phyloP scores from a whole-genome alignment of 2,888 invertebrate species.

The Drosophila rubida region DNA sequence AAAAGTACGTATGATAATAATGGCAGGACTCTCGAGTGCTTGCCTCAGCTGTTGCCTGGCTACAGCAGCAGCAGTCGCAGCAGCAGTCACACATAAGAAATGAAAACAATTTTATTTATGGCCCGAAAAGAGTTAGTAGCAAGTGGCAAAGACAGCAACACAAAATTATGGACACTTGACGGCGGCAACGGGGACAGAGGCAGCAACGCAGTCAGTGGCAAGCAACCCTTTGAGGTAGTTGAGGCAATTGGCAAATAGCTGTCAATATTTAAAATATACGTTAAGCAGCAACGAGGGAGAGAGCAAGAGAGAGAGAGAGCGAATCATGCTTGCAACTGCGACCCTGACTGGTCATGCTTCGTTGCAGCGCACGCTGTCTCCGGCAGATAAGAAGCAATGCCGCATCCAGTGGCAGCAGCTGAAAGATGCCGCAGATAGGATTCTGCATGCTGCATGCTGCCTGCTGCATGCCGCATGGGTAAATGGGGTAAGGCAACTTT shows the following conservation, averaged over 20 bases:
- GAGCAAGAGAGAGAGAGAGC: not conserved
- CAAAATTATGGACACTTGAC: conserved; percentile 64
- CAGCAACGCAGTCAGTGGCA: conserved; percentile 1
- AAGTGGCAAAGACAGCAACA: conserved; percentile 41
- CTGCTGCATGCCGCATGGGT: conserved; percentile 6
- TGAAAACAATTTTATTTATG: conserved; percentile 60
- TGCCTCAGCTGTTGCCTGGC: conserved; percentile 42
- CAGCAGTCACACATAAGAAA: conserved; percentile 2
- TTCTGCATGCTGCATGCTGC: conserved; percentile 5
- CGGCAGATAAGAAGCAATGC: conserved; percentile 65
- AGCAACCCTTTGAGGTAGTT: conserved; percentile 34
- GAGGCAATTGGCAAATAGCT: conserved; percentile 78
- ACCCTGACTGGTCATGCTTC: conserved; percentile 57
- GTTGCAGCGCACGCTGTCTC: conserved; percentile 59
- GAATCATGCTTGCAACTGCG: conserved; percentile 48
- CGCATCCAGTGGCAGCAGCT: conserved; percentile 29
- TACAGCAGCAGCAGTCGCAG: not conserved
- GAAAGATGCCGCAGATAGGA: conserved; percentile 52
- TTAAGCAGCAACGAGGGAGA: conserved; percentile 20
- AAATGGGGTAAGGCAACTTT: conserved; percentile 21
- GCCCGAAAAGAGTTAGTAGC: conserved; percentile 27
- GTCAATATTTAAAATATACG: conserved; percentile 76
- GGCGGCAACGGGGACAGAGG: conserved; percentile 4
- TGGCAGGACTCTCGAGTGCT: conserved; percentile 16
- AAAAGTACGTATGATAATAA: conserved; percentile 39